Percentiles rank a stretch among this genome's conserved stretches.
These are phyloP conservation scores for Callithrix jacchus DNA, from an alignment of 2,113 vertebrate species.

Conservation along the genomic window DNA sequence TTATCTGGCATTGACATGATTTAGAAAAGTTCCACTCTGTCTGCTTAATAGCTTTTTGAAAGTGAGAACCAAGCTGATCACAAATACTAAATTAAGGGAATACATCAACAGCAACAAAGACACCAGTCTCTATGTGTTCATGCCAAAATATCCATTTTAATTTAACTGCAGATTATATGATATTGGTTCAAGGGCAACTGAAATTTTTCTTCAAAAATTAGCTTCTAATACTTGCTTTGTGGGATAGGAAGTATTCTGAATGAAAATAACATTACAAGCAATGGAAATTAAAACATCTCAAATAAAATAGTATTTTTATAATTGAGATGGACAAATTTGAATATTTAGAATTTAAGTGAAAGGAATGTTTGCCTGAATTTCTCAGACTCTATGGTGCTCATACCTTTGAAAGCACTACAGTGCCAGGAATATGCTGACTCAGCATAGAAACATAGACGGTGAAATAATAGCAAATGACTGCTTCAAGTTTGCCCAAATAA, in stretches of 20 bases:
- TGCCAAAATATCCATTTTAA: neutral
- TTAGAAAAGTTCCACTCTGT: neutral
- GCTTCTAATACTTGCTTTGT: neutral
- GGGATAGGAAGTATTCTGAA: neutral
- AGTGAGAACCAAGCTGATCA: conserved; percentile 25
- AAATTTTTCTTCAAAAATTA: conserved; percentile 38
- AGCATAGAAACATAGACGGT: neutral
- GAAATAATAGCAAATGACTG: neutral
- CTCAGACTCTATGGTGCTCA: neutral
- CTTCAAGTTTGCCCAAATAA: neutral
- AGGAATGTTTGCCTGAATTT: neutral
- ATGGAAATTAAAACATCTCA: neutral
- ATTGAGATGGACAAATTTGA: neutral
- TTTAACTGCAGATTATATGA: neutral
- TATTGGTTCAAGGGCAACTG: neutral
- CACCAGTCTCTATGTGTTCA: neutral
- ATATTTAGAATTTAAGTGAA: neutral
- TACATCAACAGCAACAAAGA: neutral
- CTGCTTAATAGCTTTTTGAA: conserved; percentile 17
- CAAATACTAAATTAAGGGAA: conserved; percentile 9
- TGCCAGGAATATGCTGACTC: neutral
- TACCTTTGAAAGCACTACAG: neutral
- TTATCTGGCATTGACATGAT: neutral
- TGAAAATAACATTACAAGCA: neutral
- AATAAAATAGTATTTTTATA: neutral